Conservation (phyloP, 1,140 invertebrate genomes). For the Panagrolaimus sp. region DNA sequence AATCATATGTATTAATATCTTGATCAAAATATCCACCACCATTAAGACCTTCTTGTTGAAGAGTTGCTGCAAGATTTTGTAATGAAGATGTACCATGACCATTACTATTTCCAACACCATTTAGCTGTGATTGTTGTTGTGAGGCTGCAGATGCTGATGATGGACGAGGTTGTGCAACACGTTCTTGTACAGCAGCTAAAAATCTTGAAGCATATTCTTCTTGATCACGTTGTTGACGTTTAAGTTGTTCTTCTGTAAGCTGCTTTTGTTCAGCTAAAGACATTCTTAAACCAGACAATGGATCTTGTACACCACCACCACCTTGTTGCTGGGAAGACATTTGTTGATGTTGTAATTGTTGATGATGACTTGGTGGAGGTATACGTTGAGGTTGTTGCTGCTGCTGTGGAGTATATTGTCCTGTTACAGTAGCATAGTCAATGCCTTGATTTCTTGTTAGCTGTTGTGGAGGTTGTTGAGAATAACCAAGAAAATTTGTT, state of each 20-base stretch:
- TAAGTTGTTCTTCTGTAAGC: neutral
- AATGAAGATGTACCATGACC: no score
- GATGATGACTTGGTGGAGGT: neutral
- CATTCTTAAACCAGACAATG: neutral
- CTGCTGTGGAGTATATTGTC: conserved; percentile 27
- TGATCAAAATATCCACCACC: neutral
- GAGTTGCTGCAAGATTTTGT: no score
- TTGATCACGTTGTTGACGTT: conserved; percentile 6
- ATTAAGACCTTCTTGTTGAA: neutral
- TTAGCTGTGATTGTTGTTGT: neutral
- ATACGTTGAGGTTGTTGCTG: conserved; percentile 17
- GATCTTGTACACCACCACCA: neutral
- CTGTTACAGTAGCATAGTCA: conserved; percentile 21
- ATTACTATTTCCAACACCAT: neutral
- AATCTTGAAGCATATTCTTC: conserved; percentile 2
- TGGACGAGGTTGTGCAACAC: neutral
- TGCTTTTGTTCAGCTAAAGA: neutral
- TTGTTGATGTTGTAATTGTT: conserved; percentile 17
- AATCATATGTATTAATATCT: conserved; percentile 2
- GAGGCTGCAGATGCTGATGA: neutral
- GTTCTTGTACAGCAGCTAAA: neutral
- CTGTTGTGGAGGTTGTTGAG: neutral
- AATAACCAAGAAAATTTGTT: conserved; percentile 2
- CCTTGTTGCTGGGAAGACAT: no score
- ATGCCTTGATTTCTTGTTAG: no score